Evolutionary conservation across 2,888 invertebrate genomes (phyloP), one percentile per base, ranked within the genome.

Genomic region (Lasioglossum vierecki): DNA sequence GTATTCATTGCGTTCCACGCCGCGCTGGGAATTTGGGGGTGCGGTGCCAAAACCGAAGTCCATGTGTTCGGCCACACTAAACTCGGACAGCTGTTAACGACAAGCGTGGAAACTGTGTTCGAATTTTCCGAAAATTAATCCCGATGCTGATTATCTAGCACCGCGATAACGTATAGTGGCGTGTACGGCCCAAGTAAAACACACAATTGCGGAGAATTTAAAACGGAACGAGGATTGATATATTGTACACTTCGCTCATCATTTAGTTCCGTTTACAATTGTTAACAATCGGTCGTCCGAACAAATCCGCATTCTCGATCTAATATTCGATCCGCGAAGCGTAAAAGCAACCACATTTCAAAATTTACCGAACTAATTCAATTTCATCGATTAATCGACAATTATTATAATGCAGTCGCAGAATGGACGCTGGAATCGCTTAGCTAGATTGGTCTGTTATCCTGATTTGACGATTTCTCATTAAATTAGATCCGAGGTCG

Each of bases 1-100:
- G 86, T 82, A 86, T 89, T 82, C 82, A 82, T 83, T 88, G 84
- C 78, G 80, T 80, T 73, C 44, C 82, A 72, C 70, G 75, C 78
- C 80, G 74, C 53, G 53, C 76, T 60, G 78, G 86, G 80, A 75
- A 82, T 82, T 41, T 71, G 49, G 39, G 49, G 30, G 66, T 46
- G 68, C n/a, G 22, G 26, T 68, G 60, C 6, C 74, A 39, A 79
- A 79, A 78, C 79, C 79, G 79, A 82, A 74, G 49, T 53, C 73
- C 44, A 39, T 39, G 26, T 57, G 76, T 44, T 72, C 49, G n/a
- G 49, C 72, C 76, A 22, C 15, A 35, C 46, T 75, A 44, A 60
- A 41, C 72, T 60, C 57, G 85, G 66, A 78, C 71, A 84, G 78
- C 79, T 68, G 76, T 76, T 57, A 44, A 30, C 49, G 18, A 18